Evolutionary conservation across 2,797 vertebrate genomes (phyloP).

Genomic region (Pachyuromys duprasi): DNA sequence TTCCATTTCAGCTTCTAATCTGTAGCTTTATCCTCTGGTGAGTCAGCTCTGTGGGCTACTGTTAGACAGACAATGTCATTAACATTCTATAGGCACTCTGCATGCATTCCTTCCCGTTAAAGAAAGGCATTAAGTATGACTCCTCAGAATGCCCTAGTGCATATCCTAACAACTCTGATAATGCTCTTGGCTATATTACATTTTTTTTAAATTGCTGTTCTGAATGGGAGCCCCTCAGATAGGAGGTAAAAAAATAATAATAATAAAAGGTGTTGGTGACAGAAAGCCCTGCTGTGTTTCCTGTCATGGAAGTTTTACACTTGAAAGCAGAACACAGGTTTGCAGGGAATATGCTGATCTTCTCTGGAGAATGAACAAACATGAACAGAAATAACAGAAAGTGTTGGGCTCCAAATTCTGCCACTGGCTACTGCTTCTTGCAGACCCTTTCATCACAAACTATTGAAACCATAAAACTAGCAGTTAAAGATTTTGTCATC

Average conservation of each 20-base stretch:
- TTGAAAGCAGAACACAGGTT: slow-evolving; percentile 38
- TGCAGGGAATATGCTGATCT: slow-evolving; percentile 7
- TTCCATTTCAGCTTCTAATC: neutral
- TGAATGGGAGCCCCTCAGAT: slow-evolving; percentile 61
- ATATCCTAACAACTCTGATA: slow-evolving; percentile 38
- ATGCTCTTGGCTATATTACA: neutral
- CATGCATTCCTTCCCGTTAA: slow-evolving; percentile 54
- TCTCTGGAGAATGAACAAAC: neutral
- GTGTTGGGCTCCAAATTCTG: accelerated
- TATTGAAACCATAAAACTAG: neutral
- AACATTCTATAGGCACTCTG: neutral
- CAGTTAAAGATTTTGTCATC: neutral
- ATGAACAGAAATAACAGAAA: neutral
- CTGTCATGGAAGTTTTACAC: slow-evolving; percentile 1
- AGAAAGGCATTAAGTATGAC: neutral
- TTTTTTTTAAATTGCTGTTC: neutral
- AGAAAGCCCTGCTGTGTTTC: slow-evolving; percentile 66
- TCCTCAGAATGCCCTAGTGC: slow-evolving; percentile 67
- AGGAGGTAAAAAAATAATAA: neutral
- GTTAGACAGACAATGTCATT: neutral
- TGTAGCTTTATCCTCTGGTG: neutral
- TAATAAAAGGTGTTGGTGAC: slow-evolving; percentile 55
- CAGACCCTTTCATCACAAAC: neutral
- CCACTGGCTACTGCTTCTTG: neutral
- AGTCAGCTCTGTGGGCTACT: accelerated